Base-by-base conservation (phyloP, 1,140 invertebrate species). In the Caerostris extrusa region DNA sequence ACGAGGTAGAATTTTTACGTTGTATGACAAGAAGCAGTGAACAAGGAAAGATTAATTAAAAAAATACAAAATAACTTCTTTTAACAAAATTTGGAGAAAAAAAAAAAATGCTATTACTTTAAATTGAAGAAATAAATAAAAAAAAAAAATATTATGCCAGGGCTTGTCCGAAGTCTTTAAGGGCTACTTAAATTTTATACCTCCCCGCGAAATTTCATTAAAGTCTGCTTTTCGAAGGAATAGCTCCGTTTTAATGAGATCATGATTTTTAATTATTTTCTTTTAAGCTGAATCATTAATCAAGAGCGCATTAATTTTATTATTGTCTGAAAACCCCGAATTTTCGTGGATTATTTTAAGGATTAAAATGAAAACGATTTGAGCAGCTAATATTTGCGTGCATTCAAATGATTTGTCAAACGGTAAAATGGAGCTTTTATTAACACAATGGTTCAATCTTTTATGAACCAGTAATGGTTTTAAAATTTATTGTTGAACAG, bases 241-340 rank as follows among this genome's bases (percentile, higher is more conserved):
- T 64, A 61, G 57, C 34, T 19, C 7, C 58, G 8, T 3, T 64
- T 87, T 87, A 87, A 64, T 87, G 85, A 61, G 60, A 87, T 64
- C 85, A 87, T 87, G 60, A 87, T 87, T 87, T 87, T 87, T 19
- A 60, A 87, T 61, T 87, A 61, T 19, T 87, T 87, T 61, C 56
- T 57, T 64, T 50, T 17, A 19, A 64, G 57, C 17, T 50, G 34
- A 5, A 87, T 64, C 85, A 87, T 87, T 87, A 87, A 87, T 87
- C 60, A 87, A 61, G 34, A 3, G 85, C 3, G n/a, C 12, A 87
- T 87, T 87, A 56, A 87, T 87, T 87, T 61, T 12, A n/a, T 64
- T 87, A 64, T 34, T 87, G n/a, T 58, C 19, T n/a, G n/a, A n/a
- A n/a, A n/a, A n/a, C n/a, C n/a, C n/a, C n/a, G n/a, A n/a, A n/a